Base-by-base conservation (phyloP, 2,888 invertebrate genomes). In the Ernsta delagoae region DNA sequence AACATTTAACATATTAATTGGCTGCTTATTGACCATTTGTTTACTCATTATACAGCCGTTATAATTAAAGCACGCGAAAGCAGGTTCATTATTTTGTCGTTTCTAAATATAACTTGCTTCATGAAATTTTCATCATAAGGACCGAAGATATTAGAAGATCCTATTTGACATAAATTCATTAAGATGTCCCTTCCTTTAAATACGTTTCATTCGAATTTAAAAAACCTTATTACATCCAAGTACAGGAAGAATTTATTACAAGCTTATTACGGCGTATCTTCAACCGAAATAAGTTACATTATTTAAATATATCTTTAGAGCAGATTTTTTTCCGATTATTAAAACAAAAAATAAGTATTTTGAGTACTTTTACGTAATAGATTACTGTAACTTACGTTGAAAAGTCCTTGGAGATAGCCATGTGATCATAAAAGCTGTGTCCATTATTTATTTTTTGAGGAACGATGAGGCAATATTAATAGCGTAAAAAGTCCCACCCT, bases 401-500 rank as follows among this genome's bases (percentile, higher is more conserved):
- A 56, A 56, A 8, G 34, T 34, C 34, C n/a, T 2, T n/a, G 34
- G 41, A 63, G 41, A 41, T 11, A 63, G 63, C 31, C 53, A 54
- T 39, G 41, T 63, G 63, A 39, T 41, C 36, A 54, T 62, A 60
- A 66, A 16, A 24, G 61, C n/a, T 61, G 24, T 60, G 7, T 16
- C 48, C 48, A 62, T 68, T 62, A 62, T 67, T 67, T 61, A 61
- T 48, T 48, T 56, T 62, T 8, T 62, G 31, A 61, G 48, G 5
- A 56, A 62, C 56, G 39, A 50, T 57, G 62, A 59, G 34, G 36
- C 16, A 43, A 41, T 69, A 63, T 59, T 69, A 63, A 69, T 63
- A 63, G 59, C 68, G 68, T 53, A 69, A 80, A 75, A 80, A 77
- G 79, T 76, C 75, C 79, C 78, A 75, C 62, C 73, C 77, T 74